A percentile compares a stretch with the other conserved stretches of the same genome.
These are phyloP conservation scores for Anorthoa munda DNA, from an alignment of 2,888 invertebrate genomes.

Conservation along the genomic window DNA sequence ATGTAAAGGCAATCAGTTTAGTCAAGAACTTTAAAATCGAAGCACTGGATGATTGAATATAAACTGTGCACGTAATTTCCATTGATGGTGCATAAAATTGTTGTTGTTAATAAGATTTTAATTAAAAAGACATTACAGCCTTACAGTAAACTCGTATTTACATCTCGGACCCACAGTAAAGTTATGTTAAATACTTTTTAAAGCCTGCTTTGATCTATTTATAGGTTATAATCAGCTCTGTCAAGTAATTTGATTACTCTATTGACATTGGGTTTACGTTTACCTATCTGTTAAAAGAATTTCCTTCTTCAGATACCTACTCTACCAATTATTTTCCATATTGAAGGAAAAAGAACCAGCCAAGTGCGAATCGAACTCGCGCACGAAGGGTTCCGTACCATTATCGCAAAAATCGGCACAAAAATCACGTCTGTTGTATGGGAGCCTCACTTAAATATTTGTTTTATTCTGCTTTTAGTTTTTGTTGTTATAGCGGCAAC, in stretches of 20 bases:
- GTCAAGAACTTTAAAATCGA: constrained; percentile 28
- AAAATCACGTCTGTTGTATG: no score
- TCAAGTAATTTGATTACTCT: background rate
- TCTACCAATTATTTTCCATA: background rate
- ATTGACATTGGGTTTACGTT: background rate
- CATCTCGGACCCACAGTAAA: background rate
- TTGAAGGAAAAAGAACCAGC: background rate
- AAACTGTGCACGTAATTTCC: constrained; percentile 19
- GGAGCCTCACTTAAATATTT: no score
- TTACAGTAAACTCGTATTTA: background rate
- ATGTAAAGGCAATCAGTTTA: constrained; percentile 13
- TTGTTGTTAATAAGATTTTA: constrained; percentile 7
- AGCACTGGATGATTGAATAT: constrained; percentile 10
- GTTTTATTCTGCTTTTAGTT: no score
- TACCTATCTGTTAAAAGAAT: background rate
- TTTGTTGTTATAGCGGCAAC: no score
- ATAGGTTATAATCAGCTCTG: background rate
- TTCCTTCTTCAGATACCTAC: background rate
- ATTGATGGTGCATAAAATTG: constrained; percentile 15
- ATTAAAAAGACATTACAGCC: constrained; percentile 2
- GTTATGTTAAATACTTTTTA: background rate
- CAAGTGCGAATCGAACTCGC: no score
- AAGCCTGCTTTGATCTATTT: background rate
- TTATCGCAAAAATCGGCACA: no score
- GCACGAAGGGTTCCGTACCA: no score